Base-by-base conservation (phyloP, 2,113 vertebrate species). In the Sylvietta virens region DNA sequence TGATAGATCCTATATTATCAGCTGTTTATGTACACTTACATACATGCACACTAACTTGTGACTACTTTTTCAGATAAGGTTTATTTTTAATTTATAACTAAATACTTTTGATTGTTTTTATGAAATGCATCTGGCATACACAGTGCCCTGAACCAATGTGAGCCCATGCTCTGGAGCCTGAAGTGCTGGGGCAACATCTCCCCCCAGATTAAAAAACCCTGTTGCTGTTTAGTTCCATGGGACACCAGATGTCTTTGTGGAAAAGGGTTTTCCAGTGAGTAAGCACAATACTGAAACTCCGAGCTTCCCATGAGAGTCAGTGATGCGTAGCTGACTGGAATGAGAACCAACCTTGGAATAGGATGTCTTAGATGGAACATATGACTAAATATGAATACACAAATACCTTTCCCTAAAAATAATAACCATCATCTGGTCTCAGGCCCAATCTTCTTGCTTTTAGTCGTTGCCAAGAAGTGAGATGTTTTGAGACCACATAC, bases 381-480 rank as follows among this genome's bases (percentile, higher is more conserved):
- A 90, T 95, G 78, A 96, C 92, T 91, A 85, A 90, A 76, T 91
- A 69, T 11, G 53, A 88, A 86, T 86, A 92, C 74, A 69, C 2
- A 27, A 88, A 86, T 93, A 95, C 82, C 90, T 93, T 90, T 95
- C 86, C 47, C 76, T 81, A 81, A 92, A 90, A 95, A 88, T 81
- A 95, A 93, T 58, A 89, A 86, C 31, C 18, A 66, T 57, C 45
- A 82, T 91, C 51, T 92, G 73, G 81, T 82, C 58, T 61, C 48
- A 69, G 54, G n/a, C 62, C 58, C 44, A 70, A 14, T 40, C 39
- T 80, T 91, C 64, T 88, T 94, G 50, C 67, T 95, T 48, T 80
- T 51, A 39, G 72, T 20, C 39, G 9, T 30, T 88, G 90, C 85
- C 92, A 94, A 91, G 70, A 44, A 82, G 24, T 82, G 86, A 94